Evolutionary conservation across 2,797 vertebrate species (phyloP).

Genomic region (Microctenopoma stevenorrisi): DNA sequence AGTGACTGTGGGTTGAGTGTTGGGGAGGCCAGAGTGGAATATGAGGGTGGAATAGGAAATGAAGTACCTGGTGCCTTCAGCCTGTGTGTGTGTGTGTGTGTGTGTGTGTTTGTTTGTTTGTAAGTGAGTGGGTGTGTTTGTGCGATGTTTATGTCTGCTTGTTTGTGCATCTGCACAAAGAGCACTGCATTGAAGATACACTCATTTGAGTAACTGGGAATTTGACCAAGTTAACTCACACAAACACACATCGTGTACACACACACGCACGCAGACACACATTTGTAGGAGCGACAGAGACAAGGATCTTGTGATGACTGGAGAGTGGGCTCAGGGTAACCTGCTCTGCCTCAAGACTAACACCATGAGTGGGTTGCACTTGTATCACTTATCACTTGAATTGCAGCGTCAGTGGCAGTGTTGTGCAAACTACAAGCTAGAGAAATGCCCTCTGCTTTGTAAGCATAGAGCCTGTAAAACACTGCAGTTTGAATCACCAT

Average conservation of each 20-base stretch:
- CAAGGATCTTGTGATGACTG: constrained; percentile 41
- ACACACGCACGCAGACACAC: constrained; percentile 17
- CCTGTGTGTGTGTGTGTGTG: constrained; percentile 27
- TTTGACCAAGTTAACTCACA: constrained; percentile 64
- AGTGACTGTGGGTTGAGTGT: constrained; percentile 73
- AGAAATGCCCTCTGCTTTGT: constrained; percentile 35
- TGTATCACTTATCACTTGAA: constrained; percentile 64
- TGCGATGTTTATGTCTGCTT: constrained; percentile 39
- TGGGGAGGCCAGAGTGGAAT: constrained; percentile 70
- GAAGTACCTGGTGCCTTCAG: constrained; percentile 63
- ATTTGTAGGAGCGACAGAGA: constrained; percentile 43
- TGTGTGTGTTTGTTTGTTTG: constrained; percentile 7
- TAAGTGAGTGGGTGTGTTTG: constrained; percentile 39
- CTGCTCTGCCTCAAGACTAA: constrained; percentile 44
- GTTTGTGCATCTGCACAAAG: constrained; percentile 48
- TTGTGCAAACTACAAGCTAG: constrained; percentile 39
- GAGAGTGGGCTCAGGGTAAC: constrained; percentile 54
- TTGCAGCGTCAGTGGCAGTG: constrained; percentile 44
- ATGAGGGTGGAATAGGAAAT: constrained; percentile 78
- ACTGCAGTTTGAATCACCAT: background rate
- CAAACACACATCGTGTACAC: constrained; percentile 30
- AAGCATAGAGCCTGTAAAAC: constrained; percentile 10
- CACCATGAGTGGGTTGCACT: constrained; percentile 46
- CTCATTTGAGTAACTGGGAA: constrained; percentile 59
- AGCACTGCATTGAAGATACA: constrained; percentile 49